These are phyloP conservation scores for Porites evermanni DNA, from an alignment of 92 coral and sea anemone species.

Conservation along the genomic window DNA sequence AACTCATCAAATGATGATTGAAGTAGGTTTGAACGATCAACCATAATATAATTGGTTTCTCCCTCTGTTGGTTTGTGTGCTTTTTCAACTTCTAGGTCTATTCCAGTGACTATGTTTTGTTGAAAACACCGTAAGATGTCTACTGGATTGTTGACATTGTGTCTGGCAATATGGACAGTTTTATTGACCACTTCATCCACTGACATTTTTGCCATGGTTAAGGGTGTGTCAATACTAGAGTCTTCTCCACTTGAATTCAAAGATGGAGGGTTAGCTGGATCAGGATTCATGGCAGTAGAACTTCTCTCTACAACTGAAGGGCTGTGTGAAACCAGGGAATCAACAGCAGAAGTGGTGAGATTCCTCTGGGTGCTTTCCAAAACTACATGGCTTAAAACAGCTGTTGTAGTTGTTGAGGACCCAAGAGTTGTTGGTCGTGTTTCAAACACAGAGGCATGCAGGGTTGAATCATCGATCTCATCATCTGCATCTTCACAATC, in stretches of 20 bases:
- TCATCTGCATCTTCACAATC: conserved; percentile 34
- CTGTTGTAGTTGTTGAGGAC: background rate
- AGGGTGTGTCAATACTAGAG: background rate
- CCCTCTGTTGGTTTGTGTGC: conserved; percentile 20
- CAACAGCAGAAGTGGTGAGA: too few species aligned
- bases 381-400: conserved; percentile 2
- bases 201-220: conserved; percentile 10
- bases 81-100: conserved; percentile 45
- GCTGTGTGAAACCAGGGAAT: too few species aligned
- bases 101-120: conserved; percentile 47
- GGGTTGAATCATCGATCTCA: background rate
- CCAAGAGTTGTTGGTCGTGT: background rate
- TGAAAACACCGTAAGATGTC: conserved; percentile 56
- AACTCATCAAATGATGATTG: conserved; percentile 55
- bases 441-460: background rate
- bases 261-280: conserved; percentile 9
- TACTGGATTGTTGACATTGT: conserved; percentile 43
- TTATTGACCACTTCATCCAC: conserved; percentile 58
- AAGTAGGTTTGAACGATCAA: conserved; percentile 40
- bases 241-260: background rate
- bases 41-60: conserved; percentile 51
- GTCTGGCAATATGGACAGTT: conserved; percentile 24
- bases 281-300: conserved; percentile 29
- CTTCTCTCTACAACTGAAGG: too few species aligned
- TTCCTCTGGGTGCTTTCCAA: background rate